Evolutionary conservation across 1,140 invertebrate genomes (phyloP), one percentile per base, ranked within the genome.

Genomic region (Anastatus disparis): DNA sequence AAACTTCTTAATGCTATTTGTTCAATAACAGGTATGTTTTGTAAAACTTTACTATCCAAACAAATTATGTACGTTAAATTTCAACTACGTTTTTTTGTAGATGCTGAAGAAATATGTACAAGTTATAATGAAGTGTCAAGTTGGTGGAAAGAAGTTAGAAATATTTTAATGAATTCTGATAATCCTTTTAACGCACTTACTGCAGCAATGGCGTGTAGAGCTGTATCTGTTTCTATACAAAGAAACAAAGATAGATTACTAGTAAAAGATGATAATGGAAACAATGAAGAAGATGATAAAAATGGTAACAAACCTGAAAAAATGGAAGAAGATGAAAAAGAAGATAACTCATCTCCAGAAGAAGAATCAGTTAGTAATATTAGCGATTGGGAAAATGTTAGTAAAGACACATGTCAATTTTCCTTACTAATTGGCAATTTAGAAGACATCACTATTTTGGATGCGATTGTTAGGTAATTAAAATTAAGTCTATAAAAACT

Each of bases 391-490:
- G 95, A 97, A 83, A 91, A 91, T 66, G 87, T 97, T 20, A 93
- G 93, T 15, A 89, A 93, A 70, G 95, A 97, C 79, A 90, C 91
- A 74, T 92, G 94, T 66, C 90, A 93, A 79, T 97, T 96, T 93
- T 92, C 92, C 22, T 81, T 95, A 29, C 83, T 97, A 9, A 92
- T 95, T 22, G 93, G 92, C 69, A 96, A 96, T 86, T 87, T 97
- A 66, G 95, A 97, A 81, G 95, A 97, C 83, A 89, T 97, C 40
- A 89, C 94, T 6, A 87, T 94, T 56, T 83, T 98, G 6, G 91
- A 91, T 75, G 90, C 91, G 42, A 86, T 91, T 59, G 80, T 93
- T 35, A 87, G 89, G 81, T 91, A 87, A 77, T 87, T 87, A 76
- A 81, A 84, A 13, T 76, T 79, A 1, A 15, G 38, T 17, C 17